A percentile compares a stretch with the other conserved stretches of the same genome.
Evolutionary conservation across 2,888 invertebrate species (phyloP).

Genomic region (Drosophila quinaria): DNA sequence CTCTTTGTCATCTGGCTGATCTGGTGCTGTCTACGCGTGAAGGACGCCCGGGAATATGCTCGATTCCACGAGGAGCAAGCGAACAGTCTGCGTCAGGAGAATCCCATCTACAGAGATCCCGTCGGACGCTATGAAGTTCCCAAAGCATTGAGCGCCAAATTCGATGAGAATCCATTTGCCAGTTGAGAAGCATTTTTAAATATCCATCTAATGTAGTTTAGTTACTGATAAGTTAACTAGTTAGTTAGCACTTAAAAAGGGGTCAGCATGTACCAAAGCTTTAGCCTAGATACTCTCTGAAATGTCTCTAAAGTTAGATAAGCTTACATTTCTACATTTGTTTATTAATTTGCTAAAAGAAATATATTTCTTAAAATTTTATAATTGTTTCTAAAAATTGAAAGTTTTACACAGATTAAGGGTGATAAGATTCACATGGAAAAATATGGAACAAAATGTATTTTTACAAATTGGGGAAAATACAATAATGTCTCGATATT

Average conservation of each 20-base stretch:
- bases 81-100: constrained; percentile 54
- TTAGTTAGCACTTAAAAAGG: neutral
- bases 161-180: constrained; percentile 72
- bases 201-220: neutral
- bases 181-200: constrained; percentile 28
- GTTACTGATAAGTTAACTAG: neutral
- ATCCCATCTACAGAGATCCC: constrained; percentile 89
- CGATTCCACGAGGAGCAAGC: constrained; percentile 86
- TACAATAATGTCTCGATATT: neutral
- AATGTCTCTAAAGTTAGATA: constrained; percentile 35
- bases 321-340: constrained; percentile 34
- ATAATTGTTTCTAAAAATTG: neutral
- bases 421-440: neutral
- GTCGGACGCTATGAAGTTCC: constrained; percentile 87
- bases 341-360: neutral
- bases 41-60: constrained; percentile 87
- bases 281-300: neutral
- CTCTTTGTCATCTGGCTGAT: constrained; percentile 85
- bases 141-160: constrained; percentile 49
- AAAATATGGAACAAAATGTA: neutral
- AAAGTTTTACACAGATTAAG: neutral
- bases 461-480: neutral
- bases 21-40: constrained; percentile 86
- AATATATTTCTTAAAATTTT: neutral
- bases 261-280: constrained; percentile 16